phyloP scores from a whole-genome alignment of 2,797 vertebrate species.

The Yasuhikotakia modesta region DNA sequence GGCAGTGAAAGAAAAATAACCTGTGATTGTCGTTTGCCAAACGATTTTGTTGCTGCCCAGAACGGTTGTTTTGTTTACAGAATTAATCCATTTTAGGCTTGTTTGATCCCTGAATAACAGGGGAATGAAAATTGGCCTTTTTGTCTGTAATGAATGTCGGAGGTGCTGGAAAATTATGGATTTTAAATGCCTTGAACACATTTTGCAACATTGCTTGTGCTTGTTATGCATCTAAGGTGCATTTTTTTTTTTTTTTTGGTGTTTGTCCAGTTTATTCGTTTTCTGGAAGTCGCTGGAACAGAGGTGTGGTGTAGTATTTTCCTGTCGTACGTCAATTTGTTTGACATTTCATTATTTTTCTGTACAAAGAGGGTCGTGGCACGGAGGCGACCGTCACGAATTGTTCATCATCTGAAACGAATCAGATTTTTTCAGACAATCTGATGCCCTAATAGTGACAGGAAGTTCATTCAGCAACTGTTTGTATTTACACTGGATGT shows the following conservation, averaged over 20 bases:
- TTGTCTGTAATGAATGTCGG: constrained; percentile 36
- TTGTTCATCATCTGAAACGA: background rate
- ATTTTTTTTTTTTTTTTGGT: background rate
- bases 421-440: background rate
- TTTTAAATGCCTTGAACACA: constrained; percentile 34
- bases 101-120: constrained; percentile 77
- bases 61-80: constrained; percentile 64
- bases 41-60: constrained; percentile 47
- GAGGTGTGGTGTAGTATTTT: constrained; percentile 2
- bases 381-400: background rate
- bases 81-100: constrained; percentile 55
- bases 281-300: constrained; percentile 1
- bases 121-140: constrained; percentile 78
- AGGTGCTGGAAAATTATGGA: constrained; percentile 31
- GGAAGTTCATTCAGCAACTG: constrained; percentile 25
- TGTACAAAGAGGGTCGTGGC: constrained; percentile 14
- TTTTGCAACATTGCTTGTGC: background rate
- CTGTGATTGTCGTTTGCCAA: constrained; percentile 64
- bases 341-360: constrained; percentile 16
- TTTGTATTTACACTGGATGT: constrained; percentile 53
- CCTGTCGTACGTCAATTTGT: background rate
- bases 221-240: constrained; percentile 3
- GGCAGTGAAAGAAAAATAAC: constrained; percentile 7
- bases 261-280: background rate
- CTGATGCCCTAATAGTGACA: constrained; percentile 44